phyloP scores from a whole-genome alignment of 2,113 vertebrate genomes.

The Corythaixoides concolor region DNA sequence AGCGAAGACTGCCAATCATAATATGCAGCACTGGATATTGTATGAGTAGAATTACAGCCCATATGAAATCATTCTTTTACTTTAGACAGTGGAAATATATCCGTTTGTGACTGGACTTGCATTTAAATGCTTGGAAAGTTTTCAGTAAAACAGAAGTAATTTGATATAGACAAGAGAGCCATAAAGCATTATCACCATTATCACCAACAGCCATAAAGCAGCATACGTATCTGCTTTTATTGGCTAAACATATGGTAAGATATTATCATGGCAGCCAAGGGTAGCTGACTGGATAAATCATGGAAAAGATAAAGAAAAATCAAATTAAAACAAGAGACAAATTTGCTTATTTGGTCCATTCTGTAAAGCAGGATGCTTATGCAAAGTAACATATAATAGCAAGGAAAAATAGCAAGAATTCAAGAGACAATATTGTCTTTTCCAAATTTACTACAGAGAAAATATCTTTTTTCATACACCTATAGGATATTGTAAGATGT shows the following conservation, averaged over 20 bases:
- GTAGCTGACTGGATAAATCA: neutral
- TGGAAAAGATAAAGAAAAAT: neutral
- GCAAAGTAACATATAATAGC: constrained; percentile 54
- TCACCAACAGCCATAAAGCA: neutral
- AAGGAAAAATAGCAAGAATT: constrained; percentile 68
- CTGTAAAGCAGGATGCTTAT: constrained; percentile 49
- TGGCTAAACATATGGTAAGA: neutral
- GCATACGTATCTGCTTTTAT: neutral
- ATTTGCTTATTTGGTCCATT: neutral
- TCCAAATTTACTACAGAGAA: neutral
- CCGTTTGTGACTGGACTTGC: neutral
- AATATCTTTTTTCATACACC: neutral
- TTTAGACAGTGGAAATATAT: neutral
- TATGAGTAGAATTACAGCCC: neutral
- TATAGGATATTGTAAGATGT: neutral
- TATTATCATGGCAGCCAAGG: neutral
- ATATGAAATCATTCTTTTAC: neutral
- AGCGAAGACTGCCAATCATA: neutral
- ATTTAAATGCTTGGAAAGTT: neutral
- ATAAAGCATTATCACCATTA: neutral
- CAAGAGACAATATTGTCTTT: neutral
- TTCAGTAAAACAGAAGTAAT: neutral
- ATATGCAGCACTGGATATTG: neutral
- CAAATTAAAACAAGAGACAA: constrained; percentile 30
- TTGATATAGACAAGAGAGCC: neutral